phyloP scores from a whole-genome alignment of 1,140 invertebrate genomes.

The Pseudomyrmex pallidus region DNA sequence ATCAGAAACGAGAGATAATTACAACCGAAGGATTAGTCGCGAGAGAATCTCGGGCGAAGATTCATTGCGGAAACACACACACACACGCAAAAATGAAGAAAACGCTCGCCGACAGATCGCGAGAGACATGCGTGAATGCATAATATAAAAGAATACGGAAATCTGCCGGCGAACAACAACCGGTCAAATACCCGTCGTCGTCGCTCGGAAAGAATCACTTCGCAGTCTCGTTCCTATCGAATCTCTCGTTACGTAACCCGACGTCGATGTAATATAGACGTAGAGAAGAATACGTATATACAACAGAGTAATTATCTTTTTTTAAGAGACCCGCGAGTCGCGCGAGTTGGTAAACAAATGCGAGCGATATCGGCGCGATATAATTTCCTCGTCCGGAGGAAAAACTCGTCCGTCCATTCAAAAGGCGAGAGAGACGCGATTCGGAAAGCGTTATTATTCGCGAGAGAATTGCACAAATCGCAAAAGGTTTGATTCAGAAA shows the following conservation, averaged over 20 bases:
- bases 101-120: background rate
- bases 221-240: conserved; percentile 7
- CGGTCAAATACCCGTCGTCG: conserved; percentile 39
- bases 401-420: background rate
- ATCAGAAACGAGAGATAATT: no score
- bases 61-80: no score
- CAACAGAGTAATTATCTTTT: conserved; percentile 58
- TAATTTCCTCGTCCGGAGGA: background rate
- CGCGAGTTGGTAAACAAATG: conserved; percentile 17
- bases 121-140: background rate
- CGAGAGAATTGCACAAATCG: background rate
- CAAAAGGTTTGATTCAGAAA: background rate
- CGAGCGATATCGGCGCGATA: background rate
- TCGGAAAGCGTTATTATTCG: background rate
- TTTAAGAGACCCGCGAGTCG: conserved; percentile 28
- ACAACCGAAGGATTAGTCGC: no score
- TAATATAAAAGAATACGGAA: conserved; percentile 19
- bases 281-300: conserved; percentile 7
- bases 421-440: background rate
- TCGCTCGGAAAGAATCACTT: conserved; percentile 36
- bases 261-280: conserved; percentile 38
- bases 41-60: no score
- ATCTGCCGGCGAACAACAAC: background rate
- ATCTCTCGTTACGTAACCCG: conserved; percentile 48
- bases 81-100: background rate